Conservation (phyloP, 2,888 invertebrate species). For the Nomada flava region DNA sequence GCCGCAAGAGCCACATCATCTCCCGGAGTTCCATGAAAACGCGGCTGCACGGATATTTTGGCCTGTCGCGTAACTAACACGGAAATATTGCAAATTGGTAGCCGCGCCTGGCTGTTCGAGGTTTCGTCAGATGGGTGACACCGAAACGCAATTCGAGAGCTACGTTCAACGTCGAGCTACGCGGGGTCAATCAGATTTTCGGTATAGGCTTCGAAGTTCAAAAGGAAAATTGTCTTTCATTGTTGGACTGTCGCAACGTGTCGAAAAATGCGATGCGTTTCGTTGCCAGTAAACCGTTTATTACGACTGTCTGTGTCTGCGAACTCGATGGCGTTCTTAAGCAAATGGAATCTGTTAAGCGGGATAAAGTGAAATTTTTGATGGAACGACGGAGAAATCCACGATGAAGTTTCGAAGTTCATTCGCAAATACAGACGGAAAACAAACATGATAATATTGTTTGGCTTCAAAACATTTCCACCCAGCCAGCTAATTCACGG, state of each 20-base stretch:
- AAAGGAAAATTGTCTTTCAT: not conserved
- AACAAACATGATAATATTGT: conserved; percentile 69
- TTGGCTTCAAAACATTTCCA: conserved; percentile 68
- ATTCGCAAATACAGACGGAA: conserved; percentile 68
- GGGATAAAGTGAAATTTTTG: conserved; percentile 47
- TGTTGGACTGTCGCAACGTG: not conserved
- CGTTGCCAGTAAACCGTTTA: not conserved
- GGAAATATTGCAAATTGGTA: conserved; percentile 79
- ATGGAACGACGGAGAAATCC: conserved; percentile 36
- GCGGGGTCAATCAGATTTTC: not conserved
- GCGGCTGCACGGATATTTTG: conserved; percentile 57
- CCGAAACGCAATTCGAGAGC: not conserved
- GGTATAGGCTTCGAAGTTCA: not conserved
- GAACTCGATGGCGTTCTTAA: not conserved
- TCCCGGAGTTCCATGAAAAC: conserved; percentile 52
- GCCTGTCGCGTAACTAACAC: conserved; percentile 70
- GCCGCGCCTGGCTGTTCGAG: conserved; percentile 45
- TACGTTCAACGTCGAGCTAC: conserved; percentile 20
- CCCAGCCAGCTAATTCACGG: conserved; percentile 62
- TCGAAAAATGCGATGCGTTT: not conserved
- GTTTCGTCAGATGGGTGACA: conserved; percentile 56
- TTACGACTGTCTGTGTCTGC: too few relatives aligned
- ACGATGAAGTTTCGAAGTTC: conserved; percentile 41
- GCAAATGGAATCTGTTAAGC: not conserved
- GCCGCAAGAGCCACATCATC: conserved; percentile 47